Percentiles rank a stretch among this genome's conserved stretches.
phyloP scores from a whole-genome alignment of 2,888 invertebrate species.

The Nomada goodeniana region DNA sequence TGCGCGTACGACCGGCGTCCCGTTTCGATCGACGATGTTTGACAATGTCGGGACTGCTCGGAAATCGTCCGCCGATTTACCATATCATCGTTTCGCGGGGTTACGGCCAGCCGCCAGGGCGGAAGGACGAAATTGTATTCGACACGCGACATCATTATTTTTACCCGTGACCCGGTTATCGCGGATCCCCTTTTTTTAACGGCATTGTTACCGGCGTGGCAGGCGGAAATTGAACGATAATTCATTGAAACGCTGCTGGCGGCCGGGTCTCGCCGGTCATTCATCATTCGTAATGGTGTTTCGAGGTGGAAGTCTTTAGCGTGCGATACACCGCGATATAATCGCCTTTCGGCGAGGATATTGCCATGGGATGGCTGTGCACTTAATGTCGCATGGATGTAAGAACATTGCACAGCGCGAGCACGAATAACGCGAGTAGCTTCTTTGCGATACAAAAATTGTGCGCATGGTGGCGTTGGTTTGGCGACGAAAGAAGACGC shows the following conservation, averaged over 20 bases:
- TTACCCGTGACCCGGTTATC: slow-evolving; percentile 14
- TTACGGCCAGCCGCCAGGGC: too few relatives aligned
- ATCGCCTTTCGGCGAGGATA: slow-evolving; percentile 18
- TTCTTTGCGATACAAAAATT: too few relatives aligned
- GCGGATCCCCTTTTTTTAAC: background rate
- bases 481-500: too few relatives aligned
- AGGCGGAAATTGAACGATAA: slow-evolving; percentile 40
- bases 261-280: slow-evolving; percentile 9
- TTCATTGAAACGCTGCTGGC: slow-evolving; percentile 20
- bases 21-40: slow-evolving; percentile 31
- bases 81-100: too few relatives aligned
- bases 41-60: slow-evolving; percentile 30
- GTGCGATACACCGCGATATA: slow-evolving; percentile 17
- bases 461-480: too few relatives aligned
- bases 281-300: slow-evolving; percentile 36
- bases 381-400: too few relatives aligned
- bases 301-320: slow-evolving; percentile 25
- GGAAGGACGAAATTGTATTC: too few relatives aligned
- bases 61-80: slow-evolving; percentile 6
- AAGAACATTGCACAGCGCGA: background rate
- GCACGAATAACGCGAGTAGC: too few relatives aligned
- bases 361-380: background rate
- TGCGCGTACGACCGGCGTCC: background rate
- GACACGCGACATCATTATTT: slow-evolving; percentile 16
- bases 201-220: slow-evolving; percentile 8